Percentiles rank a stretch among this genome's conserved stretches.
Evolutionary conservation across 2,888 invertebrate species (phyloP).

Genomic region (Tenthredo scrophulariae): DNA sequence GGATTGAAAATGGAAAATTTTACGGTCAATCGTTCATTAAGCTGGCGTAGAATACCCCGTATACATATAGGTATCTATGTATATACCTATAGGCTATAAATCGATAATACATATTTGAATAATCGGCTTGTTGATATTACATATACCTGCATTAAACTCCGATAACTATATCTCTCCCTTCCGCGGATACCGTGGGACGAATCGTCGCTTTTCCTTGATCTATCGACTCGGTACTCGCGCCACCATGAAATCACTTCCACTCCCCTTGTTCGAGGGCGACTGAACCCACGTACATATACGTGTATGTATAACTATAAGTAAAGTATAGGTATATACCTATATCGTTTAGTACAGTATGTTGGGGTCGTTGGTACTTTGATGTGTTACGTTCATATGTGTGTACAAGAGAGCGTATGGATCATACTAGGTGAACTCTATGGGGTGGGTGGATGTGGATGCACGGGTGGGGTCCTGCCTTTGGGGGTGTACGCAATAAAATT

Average conservation of each 20-base stretch:
- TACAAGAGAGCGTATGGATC: not conserved
- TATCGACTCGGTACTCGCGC: slow-evolving; percentile 58
- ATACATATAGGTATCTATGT: too few relatives aligned
- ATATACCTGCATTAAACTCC: slow-evolving; percentile 18
- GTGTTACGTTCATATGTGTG: not conserved
- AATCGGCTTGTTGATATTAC: slow-evolving; percentile 27
- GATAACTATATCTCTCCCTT: slow-evolving; percentile 17
- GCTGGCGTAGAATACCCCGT: too few relatives aligned
- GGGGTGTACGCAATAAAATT: slow-evolving; percentile 73
- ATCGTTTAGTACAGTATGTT: not conserved
- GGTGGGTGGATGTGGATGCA: slow-evolving; percentile 53
- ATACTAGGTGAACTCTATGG: slow-evolving; percentile 52
- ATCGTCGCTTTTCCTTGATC: slow-evolving; percentile 55
- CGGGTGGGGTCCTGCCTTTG: slow-evolving; percentile 53
- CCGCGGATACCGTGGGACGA: slow-evolving; percentile 35
- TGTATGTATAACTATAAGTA: not conserved
- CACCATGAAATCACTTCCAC: slow-evolving; percentile 72
- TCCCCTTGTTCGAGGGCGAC: slow-evolving; percentile 56
- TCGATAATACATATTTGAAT: slow-evolving; percentile 36
- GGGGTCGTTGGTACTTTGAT: not conserved
- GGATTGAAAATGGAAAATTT: too few relatives aligned
- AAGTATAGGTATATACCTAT: not conserved
- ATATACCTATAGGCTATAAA: too few relatives aligned
- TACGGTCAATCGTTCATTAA: too few relatives aligned
- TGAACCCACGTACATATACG: slow-evolving; percentile 10